A percentile compares a stretch with the other conserved stretches of the same genome.
phyloP scores from a whole-genome alignment of 2,113 vertebrate species.

The Addax nasomaculatus region DNA sequence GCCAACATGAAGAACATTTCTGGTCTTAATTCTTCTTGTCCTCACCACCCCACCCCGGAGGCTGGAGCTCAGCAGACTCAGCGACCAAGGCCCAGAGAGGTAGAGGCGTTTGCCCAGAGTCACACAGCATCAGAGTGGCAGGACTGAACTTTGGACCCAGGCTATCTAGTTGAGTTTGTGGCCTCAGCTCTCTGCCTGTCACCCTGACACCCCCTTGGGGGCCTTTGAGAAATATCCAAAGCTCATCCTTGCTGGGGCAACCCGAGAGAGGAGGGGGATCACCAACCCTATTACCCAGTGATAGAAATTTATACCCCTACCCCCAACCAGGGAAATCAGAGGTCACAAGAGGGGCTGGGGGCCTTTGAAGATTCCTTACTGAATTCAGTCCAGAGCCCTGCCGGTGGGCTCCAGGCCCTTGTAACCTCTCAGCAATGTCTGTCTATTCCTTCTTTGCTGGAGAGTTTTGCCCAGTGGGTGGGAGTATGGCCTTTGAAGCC shows the following conservation, averaged over 20 bases:
- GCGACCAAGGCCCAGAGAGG: background rate
- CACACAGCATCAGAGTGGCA: background rate
- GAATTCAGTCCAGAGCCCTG: fast-evolving
- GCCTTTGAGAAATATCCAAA: background rate
- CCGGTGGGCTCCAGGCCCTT: background rate
- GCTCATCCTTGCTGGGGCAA: background rate
- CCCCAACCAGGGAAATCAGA: background rate
- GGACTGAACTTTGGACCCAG: background rate
- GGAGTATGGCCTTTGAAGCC: background rate
- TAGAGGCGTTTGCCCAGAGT: no score
- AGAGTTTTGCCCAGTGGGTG: background rate
- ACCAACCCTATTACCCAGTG: background rate
- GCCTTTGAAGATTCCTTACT: background rate
- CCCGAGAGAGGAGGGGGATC: background rate
- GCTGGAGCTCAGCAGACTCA: background rate
- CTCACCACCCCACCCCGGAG: background rate
- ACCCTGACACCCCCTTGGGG: background rate
- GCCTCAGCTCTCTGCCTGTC: background rate
- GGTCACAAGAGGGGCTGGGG: background rate
- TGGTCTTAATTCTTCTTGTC: background rate
- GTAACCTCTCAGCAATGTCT: background rate
- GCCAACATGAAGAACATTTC: background rate
- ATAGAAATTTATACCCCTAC: background rate
- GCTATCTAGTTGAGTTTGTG: background rate
- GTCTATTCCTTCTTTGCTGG: background rate